Evolutionary conservation across 2,797 vertebrate species (phyloP).

Genomic region (Cottoperca gobio): DNA sequence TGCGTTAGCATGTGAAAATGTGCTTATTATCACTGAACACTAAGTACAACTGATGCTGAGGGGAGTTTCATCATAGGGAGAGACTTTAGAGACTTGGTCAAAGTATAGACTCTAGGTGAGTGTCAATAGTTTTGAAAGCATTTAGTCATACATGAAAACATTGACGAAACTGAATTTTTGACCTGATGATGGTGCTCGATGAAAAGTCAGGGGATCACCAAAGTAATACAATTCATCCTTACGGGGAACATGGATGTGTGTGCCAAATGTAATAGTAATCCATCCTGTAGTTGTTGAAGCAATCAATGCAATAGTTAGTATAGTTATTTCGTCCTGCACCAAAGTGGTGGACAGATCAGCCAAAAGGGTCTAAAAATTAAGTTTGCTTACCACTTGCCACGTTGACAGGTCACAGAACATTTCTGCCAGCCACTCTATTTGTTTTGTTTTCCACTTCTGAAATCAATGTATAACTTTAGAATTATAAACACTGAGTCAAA

Average conservation of each 20-base stretch:
- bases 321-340: background rate
- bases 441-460: too few species aligned
- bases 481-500: too few species aligned
- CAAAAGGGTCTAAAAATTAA: too few species aligned
- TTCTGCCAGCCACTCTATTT: too few species aligned
- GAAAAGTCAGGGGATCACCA: too few species aligned
- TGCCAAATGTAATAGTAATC: background rate
- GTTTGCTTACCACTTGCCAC: too few species aligned
- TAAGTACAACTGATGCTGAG: background rate
- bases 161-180: background rate
- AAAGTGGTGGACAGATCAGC: background rate
- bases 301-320: background rate
- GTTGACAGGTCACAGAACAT: too few species aligned
- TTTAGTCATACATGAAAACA: background rate
- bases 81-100: too few species aligned
- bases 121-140: background rate
- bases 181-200: background rate
- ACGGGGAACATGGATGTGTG: too few species aligned
- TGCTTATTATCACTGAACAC: background rate
- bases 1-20: background rate
- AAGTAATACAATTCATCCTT: background rate
- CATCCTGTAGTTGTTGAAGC: background rate
- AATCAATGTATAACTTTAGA: too few species aligned
- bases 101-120: background rate
- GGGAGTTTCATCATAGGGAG: background rate